These are phyloP conservation scores for Pristionchus maxplancki DNA, from an alignment of 2,888 invertebrate species.

Conservation along the genomic window DNA sequence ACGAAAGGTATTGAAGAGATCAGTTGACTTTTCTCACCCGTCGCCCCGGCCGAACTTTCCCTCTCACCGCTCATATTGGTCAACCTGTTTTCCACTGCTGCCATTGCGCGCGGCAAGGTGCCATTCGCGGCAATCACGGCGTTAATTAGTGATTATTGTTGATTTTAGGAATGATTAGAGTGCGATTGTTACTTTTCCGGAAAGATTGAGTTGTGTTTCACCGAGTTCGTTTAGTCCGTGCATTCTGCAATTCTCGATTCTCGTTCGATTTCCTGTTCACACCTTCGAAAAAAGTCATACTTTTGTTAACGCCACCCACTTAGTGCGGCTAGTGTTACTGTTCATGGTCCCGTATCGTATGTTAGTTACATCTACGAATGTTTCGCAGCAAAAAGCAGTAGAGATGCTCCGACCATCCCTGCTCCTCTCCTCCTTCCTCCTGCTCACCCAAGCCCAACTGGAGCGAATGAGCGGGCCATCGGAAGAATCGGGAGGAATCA, in stretches of 20 bases:
- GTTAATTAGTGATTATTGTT: neutral
- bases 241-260: neutral
- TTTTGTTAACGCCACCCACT: too few species aligned
- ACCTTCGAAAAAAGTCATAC: neutral
- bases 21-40: slow-evolving; percentile 15
- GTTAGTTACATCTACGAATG: neutral
- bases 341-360: too few species aligned
- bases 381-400: too few species aligned
- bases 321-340: too few species aligned
- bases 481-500: neutral
- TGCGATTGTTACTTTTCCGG: neutral
- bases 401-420: neutral
- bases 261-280: neutral
- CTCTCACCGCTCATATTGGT: slow-evolving; percentile 31
- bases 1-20: neutral
- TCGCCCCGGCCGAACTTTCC: neutral
- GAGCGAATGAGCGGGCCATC: slow-evolving; percentile 6
- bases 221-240: neutral
- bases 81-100: neutral
- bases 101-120: neutral
- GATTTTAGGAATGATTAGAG: neutral
- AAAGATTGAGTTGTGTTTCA: neutral
- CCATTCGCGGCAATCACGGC: neutral
- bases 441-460: neutral
- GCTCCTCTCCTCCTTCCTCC: neutral